Percentiles rank a stretch among this genome's conserved stretches.
Conservation (phyloP, 2,113 vertebrate species). For the Hemiscyllium ocellatum region DNA sequence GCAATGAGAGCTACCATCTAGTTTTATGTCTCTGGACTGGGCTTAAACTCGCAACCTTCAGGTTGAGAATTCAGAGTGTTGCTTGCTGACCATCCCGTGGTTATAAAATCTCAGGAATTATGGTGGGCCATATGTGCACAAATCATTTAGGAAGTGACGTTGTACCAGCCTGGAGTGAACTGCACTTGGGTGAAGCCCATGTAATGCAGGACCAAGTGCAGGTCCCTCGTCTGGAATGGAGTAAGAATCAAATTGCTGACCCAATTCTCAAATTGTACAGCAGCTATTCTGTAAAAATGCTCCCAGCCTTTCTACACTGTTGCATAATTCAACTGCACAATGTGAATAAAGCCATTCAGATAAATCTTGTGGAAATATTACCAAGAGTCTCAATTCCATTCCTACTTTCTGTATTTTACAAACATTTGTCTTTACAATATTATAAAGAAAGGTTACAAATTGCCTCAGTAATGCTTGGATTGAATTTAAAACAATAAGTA, state of each 20-base stretch:
- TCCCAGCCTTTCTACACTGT: not conserved
- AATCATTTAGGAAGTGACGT: not conserved
- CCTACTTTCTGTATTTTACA: not conserved
- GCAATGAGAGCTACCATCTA: too few species aligned
- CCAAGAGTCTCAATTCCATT: not conserved
- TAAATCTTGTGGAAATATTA: not conserved
- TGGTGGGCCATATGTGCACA: too few species aligned
- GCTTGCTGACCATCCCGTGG: not conserved
- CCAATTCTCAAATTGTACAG: not conserved
- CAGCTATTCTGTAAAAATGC: not conserved
- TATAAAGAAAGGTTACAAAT: not conserved
- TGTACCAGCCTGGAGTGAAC: not conserved
- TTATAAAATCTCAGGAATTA: not conserved
- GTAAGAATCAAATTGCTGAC: not conserved
- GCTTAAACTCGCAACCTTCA: too few species aligned
- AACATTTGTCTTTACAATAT: not conserved
- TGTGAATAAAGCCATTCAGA: not conserved
- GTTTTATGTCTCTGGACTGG: too few species aligned
- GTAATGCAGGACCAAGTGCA: not conserved
- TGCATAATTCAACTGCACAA: not conserved
- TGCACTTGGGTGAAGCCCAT: not conserved
- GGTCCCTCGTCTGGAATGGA: not conserved
- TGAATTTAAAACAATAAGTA: not conserved
- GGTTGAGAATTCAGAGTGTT: not conserved
- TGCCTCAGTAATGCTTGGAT: not conserved